Evolutionary conservation across 92 coral and sea anemone species (phyloP).

Genomic region (Bergia puertoricense): DNA sequence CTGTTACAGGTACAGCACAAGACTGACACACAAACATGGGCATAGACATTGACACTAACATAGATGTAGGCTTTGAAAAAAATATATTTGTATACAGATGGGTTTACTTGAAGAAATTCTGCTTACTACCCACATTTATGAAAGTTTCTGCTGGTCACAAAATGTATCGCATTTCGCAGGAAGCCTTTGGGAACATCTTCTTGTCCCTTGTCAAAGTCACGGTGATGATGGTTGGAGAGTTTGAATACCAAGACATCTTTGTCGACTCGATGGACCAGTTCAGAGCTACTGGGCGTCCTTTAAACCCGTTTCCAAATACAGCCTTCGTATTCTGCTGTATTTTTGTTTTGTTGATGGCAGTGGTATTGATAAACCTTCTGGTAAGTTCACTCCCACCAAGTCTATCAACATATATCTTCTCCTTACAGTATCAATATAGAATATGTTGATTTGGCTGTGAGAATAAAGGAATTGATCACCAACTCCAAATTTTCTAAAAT

Average conservation of each 20-base stretch:
- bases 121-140: neutral
- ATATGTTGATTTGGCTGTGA: too few species aligned
- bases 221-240: conserved; percentile 50
- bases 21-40: neutral
- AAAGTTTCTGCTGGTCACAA: neutral
- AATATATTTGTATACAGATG: neutral
- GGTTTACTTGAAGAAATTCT: neutral
- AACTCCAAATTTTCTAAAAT: too few species aligned
- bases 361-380: conserved; percentile 40
- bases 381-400: conserved; percentile 3
- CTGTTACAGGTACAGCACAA: neutral
- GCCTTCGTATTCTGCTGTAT: conserved; percentile 31
- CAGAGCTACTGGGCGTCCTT: conserved; percentile 10
- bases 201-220: conserved; percentile 25
- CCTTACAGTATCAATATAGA: neutral
- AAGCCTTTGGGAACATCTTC: conserved; percentile 18
- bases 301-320: conserved; percentile 43
- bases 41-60: conserved; percentile 14
- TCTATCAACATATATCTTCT: neutral
- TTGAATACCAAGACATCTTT: conserved; percentile 44
- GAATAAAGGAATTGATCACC: too few species aligned
- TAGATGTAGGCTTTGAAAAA: neutral
- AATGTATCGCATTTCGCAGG: conserved; percentile 20
- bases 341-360: conserved; percentile 37
- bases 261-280: conserved; percentile 18